Conservation (phyloP, 2,888 invertebrate species). For the Schizaphis graminum region DNA sequence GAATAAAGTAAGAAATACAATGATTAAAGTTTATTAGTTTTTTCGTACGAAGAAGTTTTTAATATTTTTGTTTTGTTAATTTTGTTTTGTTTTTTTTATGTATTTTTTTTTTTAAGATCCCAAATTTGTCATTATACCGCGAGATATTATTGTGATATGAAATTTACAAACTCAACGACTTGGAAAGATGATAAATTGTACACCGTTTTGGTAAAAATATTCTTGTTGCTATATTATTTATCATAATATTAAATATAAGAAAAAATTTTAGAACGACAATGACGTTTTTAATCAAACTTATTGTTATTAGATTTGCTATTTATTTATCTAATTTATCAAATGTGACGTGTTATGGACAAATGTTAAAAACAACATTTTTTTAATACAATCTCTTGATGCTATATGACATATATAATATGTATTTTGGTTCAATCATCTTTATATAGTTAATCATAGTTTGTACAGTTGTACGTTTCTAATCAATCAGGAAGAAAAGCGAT, state of each 20-base stretch:
- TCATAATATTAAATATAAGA: not conserved
- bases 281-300: not conserved
- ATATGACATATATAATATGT: not conserved
- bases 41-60: conserved; percentile 17
- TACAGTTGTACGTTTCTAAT: not conserved
- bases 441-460: not conserved
- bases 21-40: conserved; percentile 48
- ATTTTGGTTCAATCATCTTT: not conserved
- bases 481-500: not conserved
- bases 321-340: not conserved
- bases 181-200: conserved; percentile 35
- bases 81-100: not conserved
- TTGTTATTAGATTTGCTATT: conserved; percentile 24
- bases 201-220: not conserved
- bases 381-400: not conserved
- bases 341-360: not conserved
- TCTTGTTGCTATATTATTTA: not conserved
- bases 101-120: conserved; percentile 2
- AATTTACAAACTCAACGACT: conserved; percentile 36
- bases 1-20: conserved; percentile 4
- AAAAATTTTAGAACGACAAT: not conserved
- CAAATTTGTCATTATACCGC: conserved; percentile 11
- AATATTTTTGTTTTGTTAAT: conserved; percentile 14
- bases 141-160: not conserved
- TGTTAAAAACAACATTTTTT: not conserved